Evolutionary conservation across 2,113 vertebrate species (phyloP).

Genomic region (Aldabrachelys gigantea): DNA sequence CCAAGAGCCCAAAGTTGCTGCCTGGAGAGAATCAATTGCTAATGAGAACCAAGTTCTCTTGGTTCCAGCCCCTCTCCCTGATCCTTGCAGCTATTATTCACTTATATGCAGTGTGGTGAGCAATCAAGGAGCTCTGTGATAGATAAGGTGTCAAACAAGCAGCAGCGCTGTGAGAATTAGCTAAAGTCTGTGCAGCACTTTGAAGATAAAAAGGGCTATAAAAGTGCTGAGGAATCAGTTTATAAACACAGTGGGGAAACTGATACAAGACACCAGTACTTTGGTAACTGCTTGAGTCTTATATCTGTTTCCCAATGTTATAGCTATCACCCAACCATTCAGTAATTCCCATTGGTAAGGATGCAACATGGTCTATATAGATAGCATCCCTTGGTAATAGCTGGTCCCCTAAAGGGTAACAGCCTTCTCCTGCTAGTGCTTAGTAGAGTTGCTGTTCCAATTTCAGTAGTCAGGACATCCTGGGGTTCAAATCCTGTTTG

Average conservation of each 20-base stretch:
- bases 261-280: neutral
- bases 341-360: neutral
- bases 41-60: neutral
- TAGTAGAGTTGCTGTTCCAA: neutral
- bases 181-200: neutral
- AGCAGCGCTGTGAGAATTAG: neutral
- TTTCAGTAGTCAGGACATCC: neutral
- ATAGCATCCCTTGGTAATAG: neutral
- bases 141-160: neutral
- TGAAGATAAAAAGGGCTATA: neutral
- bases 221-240: fast-evolving
- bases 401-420: neutral
- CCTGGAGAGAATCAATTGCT: neutral
- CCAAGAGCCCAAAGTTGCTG: neutral
- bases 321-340: neutral
- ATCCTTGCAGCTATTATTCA: fast-evolving
- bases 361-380: neutral
- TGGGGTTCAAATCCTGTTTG: neutral
- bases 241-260: neutral
- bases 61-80: neutral
- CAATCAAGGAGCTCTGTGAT: neutral
- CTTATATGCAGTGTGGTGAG: neutral
- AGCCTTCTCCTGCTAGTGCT: neutral
- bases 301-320: neutral
- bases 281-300: neutral